Evolutionary conservation across 2,888 invertebrate species (phyloP), one percentile per base, ranked within the genome.

Genomic region (Petrolisthes cinctipes): DNA sequence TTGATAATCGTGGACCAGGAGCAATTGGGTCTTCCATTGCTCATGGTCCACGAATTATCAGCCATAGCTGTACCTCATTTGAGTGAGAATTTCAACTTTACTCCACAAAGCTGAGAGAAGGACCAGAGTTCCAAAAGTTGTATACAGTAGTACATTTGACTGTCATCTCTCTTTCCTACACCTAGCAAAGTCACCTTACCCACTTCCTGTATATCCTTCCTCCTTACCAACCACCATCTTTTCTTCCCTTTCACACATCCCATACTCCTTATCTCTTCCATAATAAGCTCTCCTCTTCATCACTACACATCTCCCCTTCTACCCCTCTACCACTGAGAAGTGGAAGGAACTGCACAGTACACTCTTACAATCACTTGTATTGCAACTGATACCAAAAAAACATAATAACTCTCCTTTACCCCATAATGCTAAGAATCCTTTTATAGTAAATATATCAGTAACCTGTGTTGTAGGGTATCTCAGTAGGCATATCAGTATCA

Each of bases 401-500:
- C 37, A 37, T 66, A 66, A 14, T 17, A 66, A 14, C 66, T 66
- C 66, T 66, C 66, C 17, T 17, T 17, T 17, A 1, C 37, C 37
- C 2, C 37, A 37, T 37, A 37, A 37, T 37, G 37, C 37, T 37
- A 37, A 37, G 37, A 37, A 37, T 37, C 0, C 0, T 37, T 37
- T 37, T 37, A 37, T 37, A 37, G 37, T 37, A 37, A 37, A 37
- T 37, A 37, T 37, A 37, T 9, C 57, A 61, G 23, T 37, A 5
- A 88, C 88, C 89, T 71, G 91, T 91, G 85, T 86, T 98, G 92
- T 97, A 97, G 0, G 99, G 99, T 71, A 99, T 94, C 92, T 99
- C 99, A 92, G 98, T 97, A 82, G 96, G 96, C 87, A 99, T 97
- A 89, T 95, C 95, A 92, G 98, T 97, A 92, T 98, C 98, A 0